Base-by-base conservation (phyloP, 2,888 invertebrate genomes). In the Euzetes globulus region DNA sequence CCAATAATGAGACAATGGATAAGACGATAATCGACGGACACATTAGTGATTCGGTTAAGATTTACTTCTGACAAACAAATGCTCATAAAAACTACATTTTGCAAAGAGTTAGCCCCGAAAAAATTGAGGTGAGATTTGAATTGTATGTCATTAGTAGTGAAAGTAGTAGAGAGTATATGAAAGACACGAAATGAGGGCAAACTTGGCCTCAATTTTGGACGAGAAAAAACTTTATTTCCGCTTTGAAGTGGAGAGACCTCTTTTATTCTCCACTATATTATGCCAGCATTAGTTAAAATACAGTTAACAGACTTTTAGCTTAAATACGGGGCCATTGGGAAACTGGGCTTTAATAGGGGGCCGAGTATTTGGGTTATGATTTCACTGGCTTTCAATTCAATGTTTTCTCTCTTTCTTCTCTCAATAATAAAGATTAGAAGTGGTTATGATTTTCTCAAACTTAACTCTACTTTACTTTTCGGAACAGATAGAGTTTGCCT, bases 111-210 rank as follows among this genome's bases (percentile, higher is more conserved):
- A 55, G 5, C 25, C 25, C 25, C 25, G 25, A 22, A 55, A 55
- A 27, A 58, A 58, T 29, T 29, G 29, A 29, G 58, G 29, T 1
- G 25, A 58, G 13, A 4, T 58, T 7, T 33, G 5, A 33, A 33
- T 58, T 58, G 25, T 25, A 22, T 58, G 58, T 27, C 58, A 58
- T 58, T 58, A 15, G 58, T 58, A 58, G 58, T 25, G 29, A 58
- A 58, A 27, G 58, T 58, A 58, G 29, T 58, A 25, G 27, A 58
- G n/a, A 58, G 58, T 27, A 58, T 58, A 52, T 58, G 27, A 58
- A 22, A 58, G 58, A 58, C 17, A 58, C 58, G 58, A 58, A 58
- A 58, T 58, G 58, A 58, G 58, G 58, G 29, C 58, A 58, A 58
- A 58, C 58, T 58, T 58, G 58, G 58, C 58, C 58, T 58, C 15